These are phyloP conservation scores for Petromus typicus DNA, from an alignment of 2,113 vertebrate genomes.

Conservation along the genomic window DNA sequence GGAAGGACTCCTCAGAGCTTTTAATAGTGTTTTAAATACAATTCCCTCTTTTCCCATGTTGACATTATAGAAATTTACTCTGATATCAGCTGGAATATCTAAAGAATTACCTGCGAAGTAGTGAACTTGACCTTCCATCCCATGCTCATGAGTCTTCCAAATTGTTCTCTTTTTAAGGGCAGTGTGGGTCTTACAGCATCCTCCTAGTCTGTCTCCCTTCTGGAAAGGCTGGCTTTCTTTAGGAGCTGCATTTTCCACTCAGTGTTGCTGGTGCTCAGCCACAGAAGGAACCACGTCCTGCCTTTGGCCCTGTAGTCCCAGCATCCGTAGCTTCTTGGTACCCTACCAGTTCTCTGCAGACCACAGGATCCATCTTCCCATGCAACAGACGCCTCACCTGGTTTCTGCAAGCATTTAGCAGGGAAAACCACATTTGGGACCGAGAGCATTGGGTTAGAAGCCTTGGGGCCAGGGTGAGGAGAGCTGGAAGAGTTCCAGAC, in stretches of 20 bases:
- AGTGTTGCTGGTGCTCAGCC: neutral
- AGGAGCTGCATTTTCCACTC: neutral
- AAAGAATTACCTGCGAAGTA: neutral
- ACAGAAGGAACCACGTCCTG: neutral
- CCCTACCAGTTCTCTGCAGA: neutral
- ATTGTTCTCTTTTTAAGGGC: neutral
- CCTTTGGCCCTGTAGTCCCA: neutral
- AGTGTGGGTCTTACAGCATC: neutral
- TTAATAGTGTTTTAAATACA: neutral
- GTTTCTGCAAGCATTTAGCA: slow-evolving; percentile 51
- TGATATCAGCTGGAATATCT: neutral
- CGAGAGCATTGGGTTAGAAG: neutral
- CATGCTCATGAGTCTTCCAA: neutral
- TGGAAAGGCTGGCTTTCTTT: neutral
- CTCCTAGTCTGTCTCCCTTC: neutral
- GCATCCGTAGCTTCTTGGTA: neutral
- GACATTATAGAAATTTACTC: neutral
- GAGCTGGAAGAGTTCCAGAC: slow-evolving; percentile 47
- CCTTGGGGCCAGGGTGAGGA: neutral
- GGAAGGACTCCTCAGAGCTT: neutral
- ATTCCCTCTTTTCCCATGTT: neutral
- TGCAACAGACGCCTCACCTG: slow-evolving; percentile 58
- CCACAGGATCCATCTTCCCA: neutral
- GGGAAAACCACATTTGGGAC: slow-evolving; percentile 54
- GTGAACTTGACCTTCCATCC: neutral